Percentiles rank a stretch among this genome's conserved stretches.
Evolutionary conservation across 2,113 vertebrate genomes (phyloP).

Genomic region (Nycticryphes semicollaris): DNA sequence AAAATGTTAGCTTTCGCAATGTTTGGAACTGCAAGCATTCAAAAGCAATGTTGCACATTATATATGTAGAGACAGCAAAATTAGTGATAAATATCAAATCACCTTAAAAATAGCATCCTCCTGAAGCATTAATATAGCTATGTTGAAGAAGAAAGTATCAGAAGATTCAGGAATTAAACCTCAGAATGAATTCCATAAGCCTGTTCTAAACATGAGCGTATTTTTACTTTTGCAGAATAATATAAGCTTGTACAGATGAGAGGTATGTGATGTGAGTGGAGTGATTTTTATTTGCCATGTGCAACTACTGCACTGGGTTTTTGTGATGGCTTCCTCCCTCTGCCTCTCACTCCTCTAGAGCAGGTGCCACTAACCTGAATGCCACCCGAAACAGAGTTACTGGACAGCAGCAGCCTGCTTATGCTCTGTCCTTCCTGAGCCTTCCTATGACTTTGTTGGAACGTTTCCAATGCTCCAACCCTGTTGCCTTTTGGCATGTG

Average conservation of each 20-base stretch:
- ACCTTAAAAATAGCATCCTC: not conserved
- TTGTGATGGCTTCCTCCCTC: not conserved
- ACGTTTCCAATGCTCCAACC: not conserved
- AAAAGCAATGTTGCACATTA: not conserved
- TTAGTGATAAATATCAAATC: not conserved
- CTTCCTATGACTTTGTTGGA: not conserved
- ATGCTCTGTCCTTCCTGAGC: not conserved
- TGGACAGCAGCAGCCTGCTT: not conserved
- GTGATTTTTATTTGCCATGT: not conserved
- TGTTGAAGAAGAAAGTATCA: not conserved
- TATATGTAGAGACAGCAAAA: not conserved
- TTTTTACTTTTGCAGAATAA: not conserved
- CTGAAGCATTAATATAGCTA: not conserved
- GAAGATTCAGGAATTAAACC: not conserved
- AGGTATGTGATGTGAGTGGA: not conserved
- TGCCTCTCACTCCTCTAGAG: not conserved
- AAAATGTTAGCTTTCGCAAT: not conserved
- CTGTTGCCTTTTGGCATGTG: not conserved
- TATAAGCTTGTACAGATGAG: not conserved
- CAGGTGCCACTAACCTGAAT: not conserved
- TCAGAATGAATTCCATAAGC: not conserved
- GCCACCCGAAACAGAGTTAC: not conserved
- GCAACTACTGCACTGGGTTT: not conserved
- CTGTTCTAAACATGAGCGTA: not conserved
- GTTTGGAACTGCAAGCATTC: not conserved